Evolutionary conservation across 1,140 invertebrate genomes (phyloP).

Genomic region (Pseudomyrmex sp.): DNA sequence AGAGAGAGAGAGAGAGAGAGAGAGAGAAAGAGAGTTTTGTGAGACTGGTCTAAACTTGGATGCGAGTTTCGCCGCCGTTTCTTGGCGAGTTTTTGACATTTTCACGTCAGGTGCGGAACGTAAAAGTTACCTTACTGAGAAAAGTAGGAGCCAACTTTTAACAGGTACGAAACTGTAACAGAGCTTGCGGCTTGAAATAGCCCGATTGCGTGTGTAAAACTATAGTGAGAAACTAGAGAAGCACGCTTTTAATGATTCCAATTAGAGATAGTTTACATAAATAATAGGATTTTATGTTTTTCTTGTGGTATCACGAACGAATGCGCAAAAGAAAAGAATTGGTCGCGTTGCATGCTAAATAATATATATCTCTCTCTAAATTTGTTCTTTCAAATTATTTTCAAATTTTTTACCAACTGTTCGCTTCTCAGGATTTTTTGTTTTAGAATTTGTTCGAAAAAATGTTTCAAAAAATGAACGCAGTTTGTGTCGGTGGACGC

Average conservation of each 20-base stretch:
- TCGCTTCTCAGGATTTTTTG: no score
- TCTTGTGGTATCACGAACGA: background rate
- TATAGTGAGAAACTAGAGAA: background rate
- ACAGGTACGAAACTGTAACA: conserved; percentile 48
- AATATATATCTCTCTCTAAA: no score
- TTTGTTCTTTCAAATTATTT: no score
- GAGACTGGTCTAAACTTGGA: conserved; percentile 44
- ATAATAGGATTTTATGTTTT: background rate
- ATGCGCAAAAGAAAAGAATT: background rate
- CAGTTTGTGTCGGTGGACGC: background rate
- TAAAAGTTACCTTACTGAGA: conserved; percentile 55
- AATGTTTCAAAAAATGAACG: background rate
- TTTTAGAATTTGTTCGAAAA: background rate
- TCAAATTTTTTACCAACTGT: no score
- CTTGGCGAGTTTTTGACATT: conserved; percentile 15
- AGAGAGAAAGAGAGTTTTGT: background rate
- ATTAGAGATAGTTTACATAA: conserved; percentile 7
- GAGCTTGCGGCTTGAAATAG: conserved; percentile 49
- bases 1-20: background rate
- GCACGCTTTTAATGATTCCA: background rate
- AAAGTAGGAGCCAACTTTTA: conserved; percentile 60
- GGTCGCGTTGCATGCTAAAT: background rate
- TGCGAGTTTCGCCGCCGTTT: conserved; percentile 34
- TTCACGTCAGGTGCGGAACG: conserved; percentile 36
- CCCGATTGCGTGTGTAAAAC: background rate